phyloP scores from a whole-genome alignment of 2,797 vertebrate genomes.

The Urophycis tenuis region DNA sequence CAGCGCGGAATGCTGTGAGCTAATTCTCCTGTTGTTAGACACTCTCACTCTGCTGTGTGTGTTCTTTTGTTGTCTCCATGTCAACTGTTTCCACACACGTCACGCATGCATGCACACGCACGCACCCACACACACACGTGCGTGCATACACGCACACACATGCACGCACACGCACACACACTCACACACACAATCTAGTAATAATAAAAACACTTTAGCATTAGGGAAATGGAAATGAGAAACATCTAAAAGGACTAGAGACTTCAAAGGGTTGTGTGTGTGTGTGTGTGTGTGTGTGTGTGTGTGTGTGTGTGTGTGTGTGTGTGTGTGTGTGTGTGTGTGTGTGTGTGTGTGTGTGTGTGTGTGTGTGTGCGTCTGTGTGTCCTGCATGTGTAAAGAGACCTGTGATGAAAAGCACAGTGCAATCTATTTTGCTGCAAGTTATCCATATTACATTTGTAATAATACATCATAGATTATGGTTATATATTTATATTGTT shows the following conservation, averaged over 20 bases:
- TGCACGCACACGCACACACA: too few relatives aligned
- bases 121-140: not conserved
- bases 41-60: not conserved
- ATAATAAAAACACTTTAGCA: not conserved
- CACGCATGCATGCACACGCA: not conserved
- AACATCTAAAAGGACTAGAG: not conserved
- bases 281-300: slow-evolving; percentile 11
- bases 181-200: not conserved
- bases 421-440: slow-evolving; percentile 58
- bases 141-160: not conserved
- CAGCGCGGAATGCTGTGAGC: not conserved
- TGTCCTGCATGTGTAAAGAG: slow-evolving; percentile 54
- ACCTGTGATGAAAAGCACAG: slow-evolving; percentile 64
- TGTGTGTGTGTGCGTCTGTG: slow-evolving; percentile 8
- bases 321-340: slow-evolving; percentile 1
- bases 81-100: not conserved
- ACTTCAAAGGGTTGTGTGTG: slow-evolving; percentile 4
- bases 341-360: slow-evolving; percentile 7
- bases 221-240: not conserved
- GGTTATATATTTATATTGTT: too few relatives aligned
- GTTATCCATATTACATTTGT: slow-evolving; percentile 59
- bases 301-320: slow-evolving; percentile 19
- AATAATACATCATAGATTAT: slow-evolving; percentile 38
- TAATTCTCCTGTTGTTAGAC: not conserved
- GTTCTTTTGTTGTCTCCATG: not conserved